Evolutionary conservation across 2,113 vertebrate species (phyloP), one percentile per base, ranked within the genome.

Genomic region (Danionella cerebrum): DNA sequence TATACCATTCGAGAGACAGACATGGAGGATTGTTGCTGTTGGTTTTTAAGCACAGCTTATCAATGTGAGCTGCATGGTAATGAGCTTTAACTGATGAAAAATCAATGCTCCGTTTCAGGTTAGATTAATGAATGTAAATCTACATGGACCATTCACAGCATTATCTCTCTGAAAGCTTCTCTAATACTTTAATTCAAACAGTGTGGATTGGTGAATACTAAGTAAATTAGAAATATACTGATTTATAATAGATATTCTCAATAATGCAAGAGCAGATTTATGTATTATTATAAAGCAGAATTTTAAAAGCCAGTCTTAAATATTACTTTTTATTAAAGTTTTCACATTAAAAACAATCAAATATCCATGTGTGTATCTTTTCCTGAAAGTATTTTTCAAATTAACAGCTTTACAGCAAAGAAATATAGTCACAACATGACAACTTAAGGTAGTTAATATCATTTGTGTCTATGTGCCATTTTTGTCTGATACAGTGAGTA

Each of bases 121-220:
- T 53, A 60, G 67, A 67, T 66, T 70, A 70, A 75, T 67, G 67
- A 74, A 62, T 59, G 45, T 10, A 19, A 45, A 64, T 59, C 45
- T 65, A 51, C 33, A 54, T 33, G 31, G 13, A 38, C 38, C 18
- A 66, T 35, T 31, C 29, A 9, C 8, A 18, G 31, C 45, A 58
- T 16, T 44, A 44, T 62, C 33, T 54, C 42, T 45, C 12, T 38
- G 65, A 12, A 39, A 80, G 75, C 67, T 13, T 31, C 12, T 14
- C 8, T 45, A 36, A 42, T 60, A 29, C 57, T 36, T 60, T 42
- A 29, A 25, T 27, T 29, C 24, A 27, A n/a, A 13, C 2, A 36
- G 52, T 45, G 14, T 18, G 14, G 44, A 13, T 25, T 14, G 38
- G 24, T 14, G 18, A 21, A 57, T 36, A 33, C 12, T 38, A 31